These are phyloP conservation scores for Phylloscopus trochilus DNA, from an alignment of 2,113 vertebrate genomes.

Conservation along the genomic window DNA sequence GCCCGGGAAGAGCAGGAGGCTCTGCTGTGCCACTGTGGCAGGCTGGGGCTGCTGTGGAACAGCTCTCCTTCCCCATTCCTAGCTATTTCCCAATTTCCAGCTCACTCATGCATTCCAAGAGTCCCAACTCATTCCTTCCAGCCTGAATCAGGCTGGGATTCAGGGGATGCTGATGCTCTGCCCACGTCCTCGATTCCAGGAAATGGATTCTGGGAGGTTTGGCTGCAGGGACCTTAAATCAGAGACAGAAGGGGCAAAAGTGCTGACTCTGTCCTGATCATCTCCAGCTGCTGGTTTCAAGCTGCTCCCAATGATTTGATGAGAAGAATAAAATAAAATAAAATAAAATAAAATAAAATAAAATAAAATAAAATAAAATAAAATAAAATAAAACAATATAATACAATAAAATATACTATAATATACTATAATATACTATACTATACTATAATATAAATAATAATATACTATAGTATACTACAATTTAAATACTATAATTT, in stretches of 20 bases:
- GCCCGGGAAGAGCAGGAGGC: background rate
- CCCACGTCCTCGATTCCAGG: background rate
- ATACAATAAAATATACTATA: background rate
- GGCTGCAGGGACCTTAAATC: background rate
- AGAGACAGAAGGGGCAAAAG: background rate
- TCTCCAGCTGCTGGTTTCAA: background rate
- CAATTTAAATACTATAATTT: background rate
- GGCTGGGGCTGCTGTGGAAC: background rate
- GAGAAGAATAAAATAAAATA: background rate
- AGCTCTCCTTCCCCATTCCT: background rate
- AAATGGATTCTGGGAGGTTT: background rate
- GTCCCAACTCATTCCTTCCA: background rate
- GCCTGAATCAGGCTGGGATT: background rate
- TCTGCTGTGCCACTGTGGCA: background rate
- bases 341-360: background rate
- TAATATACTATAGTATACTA: background rate
- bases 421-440: too few species aligned
- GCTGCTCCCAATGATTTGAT: background rate
- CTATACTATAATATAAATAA: background rate
- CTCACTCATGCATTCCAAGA: background rate
- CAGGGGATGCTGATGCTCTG: background rate
- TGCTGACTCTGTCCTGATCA: background rate
- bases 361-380: background rate
- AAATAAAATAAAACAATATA: background rate
- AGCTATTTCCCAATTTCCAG: background rate